phyloP scores from a whole-genome alignment of 2,113 vertebrate genomes.

The Chinchilla lanigera region DNA sequence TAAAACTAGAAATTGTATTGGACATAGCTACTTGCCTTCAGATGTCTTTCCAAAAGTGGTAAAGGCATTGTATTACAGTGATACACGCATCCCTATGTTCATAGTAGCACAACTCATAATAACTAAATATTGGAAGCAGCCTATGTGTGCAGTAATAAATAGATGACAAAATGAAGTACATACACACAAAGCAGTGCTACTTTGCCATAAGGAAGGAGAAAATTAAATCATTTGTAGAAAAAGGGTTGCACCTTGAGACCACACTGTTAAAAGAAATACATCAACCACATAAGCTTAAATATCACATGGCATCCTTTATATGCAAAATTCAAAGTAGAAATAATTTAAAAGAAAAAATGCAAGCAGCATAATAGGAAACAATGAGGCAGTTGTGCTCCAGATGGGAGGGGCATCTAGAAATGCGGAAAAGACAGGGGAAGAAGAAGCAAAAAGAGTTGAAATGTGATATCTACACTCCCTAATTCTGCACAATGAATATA shows the following conservation, averaged over 20 bases:
- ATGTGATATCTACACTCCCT: neutral
- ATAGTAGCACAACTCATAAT: neutral
- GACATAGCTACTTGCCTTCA: neutral
- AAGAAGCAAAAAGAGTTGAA: neutral
- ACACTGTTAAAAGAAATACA: neutral
- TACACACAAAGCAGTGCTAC: neutral
- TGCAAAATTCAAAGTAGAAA: neutral
- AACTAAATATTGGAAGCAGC: neutral
- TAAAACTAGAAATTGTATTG: neutral
- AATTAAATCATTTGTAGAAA: neutral
- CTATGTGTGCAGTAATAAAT: neutral
- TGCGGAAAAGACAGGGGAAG: neutral
- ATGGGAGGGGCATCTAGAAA: neutral
- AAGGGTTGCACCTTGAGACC: neutral
- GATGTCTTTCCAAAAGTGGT: neutral
- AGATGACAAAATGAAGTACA: neutral
- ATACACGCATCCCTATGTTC: neutral
- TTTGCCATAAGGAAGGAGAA: neutral
- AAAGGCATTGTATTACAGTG: neutral
- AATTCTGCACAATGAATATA: neutral
- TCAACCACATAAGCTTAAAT: neutral
- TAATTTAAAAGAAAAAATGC: neutral
- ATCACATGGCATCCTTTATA: neutral
- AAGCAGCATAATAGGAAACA: neutral
- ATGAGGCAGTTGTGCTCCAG: neutral